These are phyloP conservation scores for Eospalax fontanierii DNA, from an alignment of 2,797 vertebrate genomes.

Conservation along the genomic window DNA sequence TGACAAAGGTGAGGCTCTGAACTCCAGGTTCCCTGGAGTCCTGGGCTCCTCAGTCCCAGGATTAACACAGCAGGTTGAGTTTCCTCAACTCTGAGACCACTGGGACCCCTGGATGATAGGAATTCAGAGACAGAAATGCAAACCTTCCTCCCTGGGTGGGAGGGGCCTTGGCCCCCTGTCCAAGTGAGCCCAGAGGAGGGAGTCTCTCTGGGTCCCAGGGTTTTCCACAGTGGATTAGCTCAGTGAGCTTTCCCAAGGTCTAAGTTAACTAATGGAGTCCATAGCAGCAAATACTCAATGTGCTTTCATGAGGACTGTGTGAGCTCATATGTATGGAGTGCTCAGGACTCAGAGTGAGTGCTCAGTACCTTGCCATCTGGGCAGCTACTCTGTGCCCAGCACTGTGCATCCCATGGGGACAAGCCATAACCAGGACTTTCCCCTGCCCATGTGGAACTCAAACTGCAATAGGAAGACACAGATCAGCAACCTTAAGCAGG, in stretches of 20 bases:
- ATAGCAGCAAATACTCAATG: not conserved
- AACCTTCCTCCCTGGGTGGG: not conserved
- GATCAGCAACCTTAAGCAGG: not conserved
- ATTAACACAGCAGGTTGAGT: not conserved
- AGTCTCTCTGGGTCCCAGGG: not conserved
- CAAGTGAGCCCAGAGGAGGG: not conserved
- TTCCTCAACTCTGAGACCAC: not conserved
- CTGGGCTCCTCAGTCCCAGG: not conserved
- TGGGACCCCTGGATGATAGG: no score
- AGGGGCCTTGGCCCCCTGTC: not conserved
- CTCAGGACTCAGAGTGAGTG: not conserved
- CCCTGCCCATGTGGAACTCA: not conserved
- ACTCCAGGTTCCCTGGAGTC: not conserved
- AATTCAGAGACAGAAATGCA: not conserved
- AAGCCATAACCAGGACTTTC: not conserved
- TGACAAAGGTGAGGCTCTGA: not conserved
- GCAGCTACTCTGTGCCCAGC: not conserved
- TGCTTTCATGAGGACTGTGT: not conserved
- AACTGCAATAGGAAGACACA: not conserved
- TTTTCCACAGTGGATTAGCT: not conserved
- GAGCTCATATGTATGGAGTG: not conserved
- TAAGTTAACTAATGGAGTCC: not conserved
- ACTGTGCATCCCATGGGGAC: not conserved
- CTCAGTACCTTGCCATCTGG: not conserved
- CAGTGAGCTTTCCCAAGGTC: no score